Base-by-base conservation (phyloP, 92 coral and sea anemone species). In the Montipora capitata region DNA sequence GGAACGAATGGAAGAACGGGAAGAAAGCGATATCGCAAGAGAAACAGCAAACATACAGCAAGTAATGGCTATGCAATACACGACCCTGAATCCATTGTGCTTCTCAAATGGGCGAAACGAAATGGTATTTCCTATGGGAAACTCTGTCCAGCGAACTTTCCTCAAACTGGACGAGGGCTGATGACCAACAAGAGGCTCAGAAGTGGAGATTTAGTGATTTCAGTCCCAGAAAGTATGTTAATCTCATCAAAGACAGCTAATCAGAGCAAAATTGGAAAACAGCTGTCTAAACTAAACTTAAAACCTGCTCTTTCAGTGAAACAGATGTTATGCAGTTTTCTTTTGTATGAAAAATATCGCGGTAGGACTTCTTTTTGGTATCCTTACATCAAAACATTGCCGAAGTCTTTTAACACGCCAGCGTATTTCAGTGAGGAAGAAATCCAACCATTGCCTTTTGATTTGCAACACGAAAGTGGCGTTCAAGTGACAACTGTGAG, bases 41-140 rank as follows among this genome's bases (percentile, higher is more conserved):
- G 20, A 42, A 68, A 44, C 38, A 42, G 78, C 14, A 40, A 16
- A 38, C 11, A 35, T 65, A 42, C 1, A 0, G 35, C 49, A 15
- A 69, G 70, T 41, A 7, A 15, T 57, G 78, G 82, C 7, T 35
- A 16, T 40, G 73, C 87, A 10, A 42, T 85, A 17, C 69, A 76
- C 16, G 98, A 93, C 54, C 13, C 74, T 11, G 94, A 92, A n/a
- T 96, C 91, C 76, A 88, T 95, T 12, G 69, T 65, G 5, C 92
- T 97, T 43, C 84, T 97, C 17, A 90, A 89, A 69, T 97, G 99
- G 99, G 99, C 96, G 2, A 97, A 97, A 68, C 63, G 43, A 51
- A 97, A 97, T 79, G 95, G 97, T 10, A 93, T 94, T 42, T 73
- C 62, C 15, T 94, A 94, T 75, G 90, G 92, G 10, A 88, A 89